These are phyloP conservation scores for Clistopyga incitator DNA, from an alignment of 2,888 invertebrate species.

Conservation along the genomic window DNA sequence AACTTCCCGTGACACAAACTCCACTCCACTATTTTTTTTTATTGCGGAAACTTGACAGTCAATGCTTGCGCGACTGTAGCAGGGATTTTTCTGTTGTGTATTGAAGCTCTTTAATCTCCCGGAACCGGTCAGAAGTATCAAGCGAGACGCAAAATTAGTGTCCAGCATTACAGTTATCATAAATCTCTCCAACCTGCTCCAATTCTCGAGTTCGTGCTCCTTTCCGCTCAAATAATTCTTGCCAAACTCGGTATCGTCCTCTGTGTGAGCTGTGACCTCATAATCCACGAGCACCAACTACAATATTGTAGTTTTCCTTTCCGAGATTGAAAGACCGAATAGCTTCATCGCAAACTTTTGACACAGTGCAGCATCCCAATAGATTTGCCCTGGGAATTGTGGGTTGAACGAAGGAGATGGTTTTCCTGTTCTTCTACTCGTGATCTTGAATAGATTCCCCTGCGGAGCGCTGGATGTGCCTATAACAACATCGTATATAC, in stretches of 20 bases:
- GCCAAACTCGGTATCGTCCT: not conserved
- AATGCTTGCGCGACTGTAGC: too few species aligned
- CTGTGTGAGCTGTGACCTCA: conserved; percentile 32
- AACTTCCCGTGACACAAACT: too few species aligned
- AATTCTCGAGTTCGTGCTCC: conserved; percentile 4
- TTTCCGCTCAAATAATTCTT: conserved; percentile 25
- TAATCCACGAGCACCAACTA: not conserved
- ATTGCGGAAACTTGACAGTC: too few species aligned
- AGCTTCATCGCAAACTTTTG: not conserved
- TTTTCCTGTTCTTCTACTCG: conserved; percentile 4
- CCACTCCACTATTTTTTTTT: too few species aligned
- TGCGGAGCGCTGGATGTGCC: not conserved
- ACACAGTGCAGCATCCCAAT: not conserved
- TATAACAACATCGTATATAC: not conserved
- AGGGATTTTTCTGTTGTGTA: too few species aligned
- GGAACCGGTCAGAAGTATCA: conserved; percentile 33
- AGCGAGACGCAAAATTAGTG: conserved; percentile 1
- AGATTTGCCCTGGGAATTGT: conserved; percentile 21
- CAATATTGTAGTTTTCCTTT: not conserved
- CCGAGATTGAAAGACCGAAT: not conserved
- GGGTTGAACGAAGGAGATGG: not conserved
- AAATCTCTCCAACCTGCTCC: conserved; percentile 30
- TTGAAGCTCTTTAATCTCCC: not conserved
- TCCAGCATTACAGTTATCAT: conserved; percentile 5
- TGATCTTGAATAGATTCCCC: conserved; percentile 41